A percentile compares a stretch with the other conserved stretches of the same genome.
Evolutionary conservation across 1,140 invertebrate genomes (phyloP).

Genomic region (Asobara japonica): DNA sequence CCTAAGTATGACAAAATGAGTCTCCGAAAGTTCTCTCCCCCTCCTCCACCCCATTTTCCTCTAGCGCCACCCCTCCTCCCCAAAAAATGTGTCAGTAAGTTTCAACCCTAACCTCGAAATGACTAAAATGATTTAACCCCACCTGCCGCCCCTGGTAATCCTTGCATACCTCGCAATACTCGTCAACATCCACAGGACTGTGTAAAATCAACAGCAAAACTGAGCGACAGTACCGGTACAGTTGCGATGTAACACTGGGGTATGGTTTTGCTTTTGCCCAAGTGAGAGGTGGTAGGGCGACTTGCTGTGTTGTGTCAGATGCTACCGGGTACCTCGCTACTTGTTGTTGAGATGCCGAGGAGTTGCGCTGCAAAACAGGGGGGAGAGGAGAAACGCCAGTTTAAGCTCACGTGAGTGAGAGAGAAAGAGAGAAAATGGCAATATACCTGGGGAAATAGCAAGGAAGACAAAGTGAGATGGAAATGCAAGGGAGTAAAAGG

Average conservation of each 20-base stretch:
- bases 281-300: constrained; percentile 50
- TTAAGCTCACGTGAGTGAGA: constrained; percentile 24
- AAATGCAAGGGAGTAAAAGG: constrained; percentile 16
- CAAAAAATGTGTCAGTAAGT: constrained; percentile 10
- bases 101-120: not conserved
- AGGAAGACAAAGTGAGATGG: constrained; percentile 37
- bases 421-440: constrained; percentile 37
- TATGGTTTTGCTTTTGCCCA: constrained; percentile 1
- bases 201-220: not conserved
- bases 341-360: constrained; percentile 65
- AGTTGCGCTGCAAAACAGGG: constrained; percentile 39
- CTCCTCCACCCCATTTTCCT: too few species aligned
- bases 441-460: constrained; percentile 29
- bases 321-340: constrained; percentile 61
- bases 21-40: not conserved
- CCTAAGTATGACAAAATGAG: constrained; percentile 9
- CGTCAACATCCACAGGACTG: not conserved
- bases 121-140: not conserved
- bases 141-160: not conserved
- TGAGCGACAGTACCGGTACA: constrained; percentile 10
- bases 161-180: not conserved
- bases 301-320: constrained; percentile 65
- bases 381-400: constrained; percentile 12
- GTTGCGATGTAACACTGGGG: constrained; percentile 28
- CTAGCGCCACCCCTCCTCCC: too few species aligned